These are phyloP conservation scores for Aurelia aurita complex sp. Pacific DNA, from an alignment of 30 jellyfish, hydroid and myxozoan genomes.

Conservation along the genomic window DNA sequence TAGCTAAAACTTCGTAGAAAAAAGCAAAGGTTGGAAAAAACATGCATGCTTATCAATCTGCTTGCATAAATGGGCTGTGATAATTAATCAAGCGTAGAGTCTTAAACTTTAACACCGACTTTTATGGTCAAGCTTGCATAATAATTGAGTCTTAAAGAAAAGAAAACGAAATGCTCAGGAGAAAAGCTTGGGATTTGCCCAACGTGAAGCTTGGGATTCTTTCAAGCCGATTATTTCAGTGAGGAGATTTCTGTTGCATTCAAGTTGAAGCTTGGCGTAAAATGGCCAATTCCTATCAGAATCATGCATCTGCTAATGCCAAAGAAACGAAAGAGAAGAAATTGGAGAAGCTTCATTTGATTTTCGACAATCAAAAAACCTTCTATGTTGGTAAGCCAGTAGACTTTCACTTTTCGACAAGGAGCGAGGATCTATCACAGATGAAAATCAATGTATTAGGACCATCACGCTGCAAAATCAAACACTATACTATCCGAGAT, in stretches of 20 bases:
- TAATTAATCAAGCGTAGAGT: neutral
- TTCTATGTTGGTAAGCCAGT: slow-evolving; percentile 38
- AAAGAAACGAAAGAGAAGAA: slow-evolving; percentile 4
- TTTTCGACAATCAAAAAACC: slow-evolving; percentile 20
- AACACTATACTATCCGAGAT: slow-evolving; percentile 51
- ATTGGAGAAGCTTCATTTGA: slow-evolving; percentile 8
- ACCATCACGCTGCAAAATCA: slow-evolving; percentile 65
- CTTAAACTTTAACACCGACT: neutral
- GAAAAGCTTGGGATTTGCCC: too few species aligned
- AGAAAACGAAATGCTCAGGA: too few species aligned
- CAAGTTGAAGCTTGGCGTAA: neutral
- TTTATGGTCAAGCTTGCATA: slow-evolving; percentile 32
- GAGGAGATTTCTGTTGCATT: neutral
- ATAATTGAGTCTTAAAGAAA: too few species aligned
- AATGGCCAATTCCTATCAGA: slow-evolving; percentile 21
- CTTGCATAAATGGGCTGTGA: too few species aligned
- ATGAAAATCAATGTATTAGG: slow-evolving; percentile 59
- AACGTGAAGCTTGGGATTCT: too few species aligned
- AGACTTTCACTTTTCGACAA: slow-evolving; percentile 66
- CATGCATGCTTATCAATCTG: neutral
- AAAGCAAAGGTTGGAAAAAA: neutral
- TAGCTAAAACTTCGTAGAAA: too few species aligned
- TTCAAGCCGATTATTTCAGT: slow-evolving; percentile 17
- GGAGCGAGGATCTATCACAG: slow-evolving; percentile 35
- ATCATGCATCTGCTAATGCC: slow-evolving; percentile 42